Conservation (phyloP, 2,113 vertebrate species). For the Pangasianodon gigas region DNA sequence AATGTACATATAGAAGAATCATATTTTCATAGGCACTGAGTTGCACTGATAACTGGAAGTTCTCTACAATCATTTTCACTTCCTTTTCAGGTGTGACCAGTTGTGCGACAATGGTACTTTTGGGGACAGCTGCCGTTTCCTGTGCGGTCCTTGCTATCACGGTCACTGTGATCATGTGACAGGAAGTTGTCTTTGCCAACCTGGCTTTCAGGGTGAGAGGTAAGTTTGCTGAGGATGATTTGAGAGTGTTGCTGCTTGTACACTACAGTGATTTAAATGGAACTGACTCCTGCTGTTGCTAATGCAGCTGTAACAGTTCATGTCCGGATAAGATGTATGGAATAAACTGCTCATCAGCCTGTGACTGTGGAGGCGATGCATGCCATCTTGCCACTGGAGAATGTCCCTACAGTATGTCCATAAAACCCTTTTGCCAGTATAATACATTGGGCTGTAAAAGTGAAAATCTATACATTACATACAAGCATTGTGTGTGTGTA, state of each 20-base stretch:
- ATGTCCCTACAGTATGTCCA: conserved; percentile 81
- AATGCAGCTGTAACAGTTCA: conserved; percentile 85
- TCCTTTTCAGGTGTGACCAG: conserved; percentile 79
- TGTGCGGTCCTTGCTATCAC: conserved; percentile 77
- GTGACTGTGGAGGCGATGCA: conserved; percentile 74
- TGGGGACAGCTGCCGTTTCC: conserved; percentile 78
- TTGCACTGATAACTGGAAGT: not conserved
- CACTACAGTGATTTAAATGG: not conserved
- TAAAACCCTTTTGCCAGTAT: not conserved
- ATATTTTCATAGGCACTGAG: not conserved
- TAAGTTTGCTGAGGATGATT: conserved; percentile 60
- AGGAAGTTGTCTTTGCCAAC: conserved; percentile 83
- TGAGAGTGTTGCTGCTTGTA: not conserved
- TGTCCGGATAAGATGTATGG: conserved; percentile 81
- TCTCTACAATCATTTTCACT: not conserved
- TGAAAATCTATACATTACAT: not conserved
- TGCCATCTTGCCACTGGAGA: conserved; percentile 78
- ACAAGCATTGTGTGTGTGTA: conserved; percentile 1
- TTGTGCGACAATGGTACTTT: conserved; percentile 78
- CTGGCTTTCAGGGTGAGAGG: conserved; percentile 88
- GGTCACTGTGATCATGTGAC: conserved; percentile 85
- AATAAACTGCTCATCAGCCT: conserved; percentile 82
- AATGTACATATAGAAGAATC: not conserved
- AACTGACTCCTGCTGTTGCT: conserved; percentile 15
- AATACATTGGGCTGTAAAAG: not conserved